A percentile compares a stretch with the other conserved stretches of the same genome.
Evolutionary conservation across 1,140 invertebrate species (phyloP).

Genomic region (Onthophagus taurus): DNA sequence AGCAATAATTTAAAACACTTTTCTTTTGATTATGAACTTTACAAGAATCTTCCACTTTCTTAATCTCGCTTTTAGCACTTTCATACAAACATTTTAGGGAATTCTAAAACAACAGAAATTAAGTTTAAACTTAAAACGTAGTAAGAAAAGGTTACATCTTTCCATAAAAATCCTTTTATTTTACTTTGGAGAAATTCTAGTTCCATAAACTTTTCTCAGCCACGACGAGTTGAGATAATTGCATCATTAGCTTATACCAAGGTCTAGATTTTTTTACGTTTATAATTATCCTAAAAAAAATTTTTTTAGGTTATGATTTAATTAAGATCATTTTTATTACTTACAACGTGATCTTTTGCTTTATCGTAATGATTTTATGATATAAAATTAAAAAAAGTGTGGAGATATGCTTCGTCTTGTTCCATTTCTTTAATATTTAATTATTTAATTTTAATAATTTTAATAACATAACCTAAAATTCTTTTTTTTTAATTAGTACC

Average conservation of each 20-base stretch:
- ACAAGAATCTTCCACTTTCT: slow-evolving; percentile 47
- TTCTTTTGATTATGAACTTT: slow-evolving; percentile 37
- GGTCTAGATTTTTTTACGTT: slow-evolving; percentile 47
- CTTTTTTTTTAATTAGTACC: too few relatives aligned
- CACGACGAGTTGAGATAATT: slow-evolving; percentile 50
- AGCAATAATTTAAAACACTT: slow-evolving; percentile 47
- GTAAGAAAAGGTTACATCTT: slow-evolving; percentile 52
- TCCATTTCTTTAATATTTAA: slow-evolving; percentile 26
- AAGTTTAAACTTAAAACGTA: neutral
- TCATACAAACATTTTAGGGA: slow-evolving; percentile 51
- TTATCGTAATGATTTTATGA: slow-evolving; percentile 58
- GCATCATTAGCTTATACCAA: slow-evolving; percentile 42
- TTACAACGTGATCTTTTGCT: slow-evolving; percentile 55
- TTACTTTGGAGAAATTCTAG: slow-evolving; percentile 57
- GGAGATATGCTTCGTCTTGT: slow-evolving; percentile 54
- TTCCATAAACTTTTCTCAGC: slow-evolving; percentile 57
- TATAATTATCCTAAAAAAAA: slow-evolving; percentile 54
- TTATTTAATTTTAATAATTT: too few relatives aligned
- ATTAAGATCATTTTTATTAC: slow-evolving; percentile 15
- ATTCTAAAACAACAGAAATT: slow-evolving; percentile 40
- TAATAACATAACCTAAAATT: too few relatives aligned
- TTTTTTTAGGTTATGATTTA: slow-evolving; percentile 8
- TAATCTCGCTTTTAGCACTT: slow-evolving; percentile 44
- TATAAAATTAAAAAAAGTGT: slow-evolving; percentile 49
- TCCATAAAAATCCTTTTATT: slow-evolving; percentile 55